Percentiles rank a stretch among this genome's conserved stretches.
These are phyloP conservation scores for Spodoptera litura DNA, from an alignment of 1,140 invertebrate species.

Conservation along the genomic window DNA sequence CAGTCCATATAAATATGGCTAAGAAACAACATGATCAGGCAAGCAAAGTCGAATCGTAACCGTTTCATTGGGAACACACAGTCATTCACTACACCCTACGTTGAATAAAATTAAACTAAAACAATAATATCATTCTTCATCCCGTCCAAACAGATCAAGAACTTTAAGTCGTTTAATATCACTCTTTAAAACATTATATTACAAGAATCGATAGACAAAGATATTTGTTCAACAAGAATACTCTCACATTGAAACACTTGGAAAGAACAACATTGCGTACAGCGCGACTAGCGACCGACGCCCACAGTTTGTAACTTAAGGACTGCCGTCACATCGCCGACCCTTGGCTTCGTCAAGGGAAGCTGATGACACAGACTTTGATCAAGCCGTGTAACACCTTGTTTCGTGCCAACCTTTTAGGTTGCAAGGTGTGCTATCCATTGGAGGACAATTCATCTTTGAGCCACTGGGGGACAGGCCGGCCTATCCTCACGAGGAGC, in stretches of 20 bases:
- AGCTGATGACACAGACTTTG: constrained; percentile 70
- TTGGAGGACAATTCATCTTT: constrained; percentile 92
- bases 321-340: constrained; percentile 42
- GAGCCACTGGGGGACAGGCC: constrained; percentile 96
- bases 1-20: constrained; percentile 56
- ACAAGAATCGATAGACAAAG: constrained; percentile 76
- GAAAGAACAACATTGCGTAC: constrained; percentile 67
- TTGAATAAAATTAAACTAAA: constrained; percentile 52
- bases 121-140: constrained; percentile 53
- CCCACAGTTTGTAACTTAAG: constrained; percentile 63
- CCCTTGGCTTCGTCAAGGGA: constrained; percentile 54
- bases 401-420: constrained; percentile 66
- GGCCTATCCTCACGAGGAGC: constrained; percentile 93
- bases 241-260: constrained; percentile 72
- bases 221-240: constrained; percentile 72
- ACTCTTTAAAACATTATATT: constrained; percentile 73
- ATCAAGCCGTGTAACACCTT: constrained; percentile 59
- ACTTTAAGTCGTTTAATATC: constrained; percentile 67
- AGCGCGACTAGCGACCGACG: constrained; percentile 42
- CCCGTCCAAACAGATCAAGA: constrained; percentile 57
- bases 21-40: constrained; percentile 64
- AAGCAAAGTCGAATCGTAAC: constrained; percentile 64
- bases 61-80: constrained; percentile 52
- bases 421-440: constrained; percentile 76
- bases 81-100: constrained; percentile 53